Evolutionary conservation across 2,797 vertebrate species (phyloP), one percentile per base, ranked within the genome.

Genomic region (Lagocephalus sceleratus): DNA sequence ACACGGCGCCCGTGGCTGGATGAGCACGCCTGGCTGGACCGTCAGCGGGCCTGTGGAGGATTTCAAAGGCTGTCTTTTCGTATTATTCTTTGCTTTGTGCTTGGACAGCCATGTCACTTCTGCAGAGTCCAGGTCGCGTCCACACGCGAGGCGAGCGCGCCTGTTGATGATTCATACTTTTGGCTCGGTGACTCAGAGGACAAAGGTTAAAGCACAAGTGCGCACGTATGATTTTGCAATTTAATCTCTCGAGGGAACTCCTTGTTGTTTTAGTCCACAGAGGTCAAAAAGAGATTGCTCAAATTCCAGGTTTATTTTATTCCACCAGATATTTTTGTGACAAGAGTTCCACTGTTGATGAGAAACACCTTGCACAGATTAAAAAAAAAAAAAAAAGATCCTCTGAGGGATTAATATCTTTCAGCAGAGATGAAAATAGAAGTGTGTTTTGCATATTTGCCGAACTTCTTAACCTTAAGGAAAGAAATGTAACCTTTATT

Each of bases 1-100:
- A 60, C 63, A 75, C 25, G 57, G 56, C 68, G 69, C 78, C 65
- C 61, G 55, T 51, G 78, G 69, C 47, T 64, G 72, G 67, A 81
- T 82, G 52, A 78, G 20, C 56, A 84, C 25, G 79, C 81, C 57
- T 52, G 63, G 76, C 73, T 55, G 67, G 70, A 79, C 76, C 69
- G 51, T 49, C 65, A 73, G 70, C 71, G 65, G 55, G 11, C 61
- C 71, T 38, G 0, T 57, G 57, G 12, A 68, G 71, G 66, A 57
- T 50, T 76, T 68, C 64, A 73, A 63, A 75, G 57, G 51, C 44
- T 15, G 21, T 82, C 79, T 79, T 66, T 79, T 74, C 56, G 15
- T 42, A 77, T 85, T 52, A 72, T 38, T 25, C 9, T 47, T 62
- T 66, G 41, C 60, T 60, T 68, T 68, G 54, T 71, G 65, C 58